Evolutionary conservation across 2,888 invertebrate genomes (phyloP).

Genomic region (Cosmia trapezina): DNA sequence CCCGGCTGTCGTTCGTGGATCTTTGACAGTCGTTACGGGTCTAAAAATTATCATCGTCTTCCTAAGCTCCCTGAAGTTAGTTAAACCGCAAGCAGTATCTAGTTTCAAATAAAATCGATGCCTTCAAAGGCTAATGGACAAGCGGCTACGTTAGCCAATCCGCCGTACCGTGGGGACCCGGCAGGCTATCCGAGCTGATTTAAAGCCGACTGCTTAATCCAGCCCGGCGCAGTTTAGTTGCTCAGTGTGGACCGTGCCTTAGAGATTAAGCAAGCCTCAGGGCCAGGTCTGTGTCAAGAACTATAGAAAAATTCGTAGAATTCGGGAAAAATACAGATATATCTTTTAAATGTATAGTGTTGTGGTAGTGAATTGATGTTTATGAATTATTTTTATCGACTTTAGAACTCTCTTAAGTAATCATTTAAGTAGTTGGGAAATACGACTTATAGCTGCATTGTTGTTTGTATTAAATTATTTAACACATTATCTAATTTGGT

Average conservation of each 20-base stretch:
- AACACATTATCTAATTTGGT: neutral
- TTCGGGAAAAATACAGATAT: too few relatives aligned
- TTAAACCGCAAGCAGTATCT: neutral
- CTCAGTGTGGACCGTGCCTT: neutral
- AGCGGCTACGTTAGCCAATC: constrained; percentile 18
- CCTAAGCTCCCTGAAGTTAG: neutral
- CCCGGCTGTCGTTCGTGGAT: too few relatives aligned
- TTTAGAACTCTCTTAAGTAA: neutral
- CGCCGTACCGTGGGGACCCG: constrained; percentile 28
- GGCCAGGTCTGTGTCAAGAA: too few relatives aligned
- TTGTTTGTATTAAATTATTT: neutral
- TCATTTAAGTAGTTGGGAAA: neutral
- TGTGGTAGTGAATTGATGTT: too few relatives aligned
- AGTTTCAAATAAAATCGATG: constrained; percentile 40
- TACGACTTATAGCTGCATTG: neutral
- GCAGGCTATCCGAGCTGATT: constrained; percentile 42
- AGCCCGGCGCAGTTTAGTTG: constrained; percentile 5
- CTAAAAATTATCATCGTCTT: neutral
- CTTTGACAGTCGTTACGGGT: too few relatives aligned
- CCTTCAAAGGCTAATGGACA: constrained; percentile 36
- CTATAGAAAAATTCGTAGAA: too few relatives aligned
- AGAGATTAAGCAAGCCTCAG: constrained; percentile 9
- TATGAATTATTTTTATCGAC: too few relatives aligned
- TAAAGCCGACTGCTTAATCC: constrained; percentile 41
- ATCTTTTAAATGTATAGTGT: too few relatives aligned